Conservation (phyloP, 37 sponge, comb jelly and placozoan genomes). For the Crambe crambe region DNA sequence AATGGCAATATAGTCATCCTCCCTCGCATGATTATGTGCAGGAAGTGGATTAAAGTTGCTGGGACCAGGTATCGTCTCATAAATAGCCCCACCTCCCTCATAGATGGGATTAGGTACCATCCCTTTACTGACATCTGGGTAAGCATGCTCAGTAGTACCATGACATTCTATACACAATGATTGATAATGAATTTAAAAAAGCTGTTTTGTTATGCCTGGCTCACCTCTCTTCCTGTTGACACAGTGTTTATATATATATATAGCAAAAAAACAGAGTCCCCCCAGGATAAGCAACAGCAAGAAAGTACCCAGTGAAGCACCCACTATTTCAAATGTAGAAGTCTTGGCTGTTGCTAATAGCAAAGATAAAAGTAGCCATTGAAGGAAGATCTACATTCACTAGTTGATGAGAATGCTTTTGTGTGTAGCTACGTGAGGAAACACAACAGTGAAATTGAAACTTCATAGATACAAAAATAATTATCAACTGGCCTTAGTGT, state of each 20-base stretch:
- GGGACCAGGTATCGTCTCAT: neutral
- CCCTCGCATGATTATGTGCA: neutral
- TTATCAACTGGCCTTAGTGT: too few species aligned
- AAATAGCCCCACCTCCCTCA: neutral
- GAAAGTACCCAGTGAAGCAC: neutral
- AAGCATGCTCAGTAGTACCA: too few species aligned
- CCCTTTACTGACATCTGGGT: neutral
- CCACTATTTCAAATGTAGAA: neutral
- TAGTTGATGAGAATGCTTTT: too few species aligned
- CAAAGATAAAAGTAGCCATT: too few species aligned
- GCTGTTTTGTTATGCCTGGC: neutral
- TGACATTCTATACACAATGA: neutral
- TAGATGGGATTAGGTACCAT: neutral
- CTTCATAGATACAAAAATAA: too few species aligned
- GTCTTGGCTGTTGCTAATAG: too few species aligned
- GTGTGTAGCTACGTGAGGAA: too few species aligned
- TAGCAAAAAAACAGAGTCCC: neutral
- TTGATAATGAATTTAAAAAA: too few species aligned
- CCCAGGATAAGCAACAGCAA: neutral
- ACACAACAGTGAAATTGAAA: too few species aligned
- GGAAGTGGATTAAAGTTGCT: neutral
- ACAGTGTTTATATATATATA: neutral
- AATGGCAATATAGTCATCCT: neutral
- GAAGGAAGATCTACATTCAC: too few species aligned
- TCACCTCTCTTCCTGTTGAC: neutral